Percentiles rank a stretch among this genome's conserved stretches.
Conservation (phyloP, 2,113 vertebrate species). For the Ictalurus punctatus region DNA sequence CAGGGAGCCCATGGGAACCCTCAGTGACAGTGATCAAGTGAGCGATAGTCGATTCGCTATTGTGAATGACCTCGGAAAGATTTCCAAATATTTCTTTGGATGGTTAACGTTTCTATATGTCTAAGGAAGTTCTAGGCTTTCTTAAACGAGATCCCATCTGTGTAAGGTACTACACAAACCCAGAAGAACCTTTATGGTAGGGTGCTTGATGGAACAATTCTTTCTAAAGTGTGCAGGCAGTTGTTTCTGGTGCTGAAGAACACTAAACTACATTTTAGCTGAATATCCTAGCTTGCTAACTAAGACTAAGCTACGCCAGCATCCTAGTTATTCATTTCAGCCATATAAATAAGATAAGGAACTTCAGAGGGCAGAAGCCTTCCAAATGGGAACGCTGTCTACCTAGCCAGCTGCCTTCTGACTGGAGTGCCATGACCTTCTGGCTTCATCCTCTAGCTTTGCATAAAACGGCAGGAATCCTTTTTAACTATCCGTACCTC, state of each 20-base stretch:
- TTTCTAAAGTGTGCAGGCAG: neutral
- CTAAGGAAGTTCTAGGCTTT: neutral
- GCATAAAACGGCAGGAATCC: neutral
- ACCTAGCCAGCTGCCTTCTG: neutral
- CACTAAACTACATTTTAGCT: neutral
- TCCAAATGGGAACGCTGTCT: neutral
- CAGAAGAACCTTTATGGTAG: neutral
- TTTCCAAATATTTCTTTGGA: neutral
- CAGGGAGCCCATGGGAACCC: neutral
- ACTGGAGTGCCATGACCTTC: neutral
- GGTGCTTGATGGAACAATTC: neutral
- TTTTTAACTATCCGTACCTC: neutral
- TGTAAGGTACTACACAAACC: neutral
- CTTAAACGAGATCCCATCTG: neutral
- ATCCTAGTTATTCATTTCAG: neutral
- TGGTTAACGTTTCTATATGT: neutral
- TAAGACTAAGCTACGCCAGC: neutral
- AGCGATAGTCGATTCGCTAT: neutral
- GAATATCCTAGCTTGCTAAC: neutral
- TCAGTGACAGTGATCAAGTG: neutral
- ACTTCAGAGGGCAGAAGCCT: neutral
- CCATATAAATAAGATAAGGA: neutral
- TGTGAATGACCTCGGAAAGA: neutral
- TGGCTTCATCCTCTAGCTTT: neutral
- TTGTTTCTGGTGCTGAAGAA: neutral